These are phyloP conservation scores for Yponomeuta evonymella DNA, from an alignment of 2,888 invertebrate genomes.

Conservation along the genomic window DNA sequence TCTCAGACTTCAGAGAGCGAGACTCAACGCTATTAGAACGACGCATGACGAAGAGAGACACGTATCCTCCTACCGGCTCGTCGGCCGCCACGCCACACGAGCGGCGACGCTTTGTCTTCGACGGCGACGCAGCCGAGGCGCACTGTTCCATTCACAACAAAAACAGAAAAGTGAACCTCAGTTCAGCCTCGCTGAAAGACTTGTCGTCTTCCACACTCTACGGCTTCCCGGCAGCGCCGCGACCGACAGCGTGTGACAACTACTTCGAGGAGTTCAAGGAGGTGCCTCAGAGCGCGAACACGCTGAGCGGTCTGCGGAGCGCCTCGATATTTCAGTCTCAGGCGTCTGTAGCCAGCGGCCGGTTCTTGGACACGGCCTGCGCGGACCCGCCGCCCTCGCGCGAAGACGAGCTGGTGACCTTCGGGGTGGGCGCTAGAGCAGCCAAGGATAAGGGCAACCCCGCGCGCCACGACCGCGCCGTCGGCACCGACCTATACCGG, in stretches of 20 bases:
- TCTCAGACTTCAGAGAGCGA: conserved; percentile 66
- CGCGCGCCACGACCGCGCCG: conserved; percentile 60
- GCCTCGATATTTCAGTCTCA: conserved; percentile 71
- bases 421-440: conserved; percentile 77
- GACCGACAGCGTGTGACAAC: conserved; percentile 78
- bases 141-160: conserved; percentile 78
- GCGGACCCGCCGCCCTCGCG: conserved; percentile 78
- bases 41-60: conserved; percentile 67
- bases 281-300: conserved; percentile 71
- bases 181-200: conserved; percentile 77
- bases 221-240: conserved; percentile 79
- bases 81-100: conserved; percentile 68
- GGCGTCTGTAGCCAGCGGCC: conserved; percentile 80
- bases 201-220: conserved; percentile 74
- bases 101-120: conserved; percentile 79
- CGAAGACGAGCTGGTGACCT: conserved; percentile 82
- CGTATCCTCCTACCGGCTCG: conserved; percentile 59
- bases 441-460: conserved; percentile 41
- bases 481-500: conserved; percentile 73
- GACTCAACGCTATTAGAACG: conserved; percentile 62
- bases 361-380: conserved; percentile 81
- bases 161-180: conserved; percentile 66
- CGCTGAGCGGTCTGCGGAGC: conserved; percentile 62
- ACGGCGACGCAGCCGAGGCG: conserved; percentile 72
- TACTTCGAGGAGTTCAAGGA: conserved; percentile 75